Evolutionary conservation across 2,888 invertebrate species (phyloP).

Genomic region (Melinopterus prodromus): DNA sequence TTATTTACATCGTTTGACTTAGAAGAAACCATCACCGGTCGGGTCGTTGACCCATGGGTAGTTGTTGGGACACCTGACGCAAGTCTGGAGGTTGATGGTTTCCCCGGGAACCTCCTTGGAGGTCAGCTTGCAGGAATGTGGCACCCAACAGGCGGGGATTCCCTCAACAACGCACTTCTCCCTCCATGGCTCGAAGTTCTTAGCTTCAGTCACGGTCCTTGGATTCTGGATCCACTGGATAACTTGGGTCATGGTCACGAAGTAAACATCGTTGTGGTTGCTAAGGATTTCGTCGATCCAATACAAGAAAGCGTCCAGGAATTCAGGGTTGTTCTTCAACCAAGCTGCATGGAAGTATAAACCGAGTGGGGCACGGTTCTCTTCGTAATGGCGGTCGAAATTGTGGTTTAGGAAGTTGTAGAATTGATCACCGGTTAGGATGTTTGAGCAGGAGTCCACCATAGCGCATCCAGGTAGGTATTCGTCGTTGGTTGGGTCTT

Average conservation of each 20-base stretch:
- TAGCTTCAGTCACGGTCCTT: conserved; percentile 81
- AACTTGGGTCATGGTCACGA: conserved; percentile 95
- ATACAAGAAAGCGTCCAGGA: conserved; percentile 88
- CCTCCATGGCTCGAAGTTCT: conserved; percentile 94
- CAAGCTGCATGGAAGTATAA: conserved; percentile 94
- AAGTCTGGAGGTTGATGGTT: conserved; percentile 92
- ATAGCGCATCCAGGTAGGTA: conserved; percentile 91
- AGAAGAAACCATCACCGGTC: conserved; percentile 89
- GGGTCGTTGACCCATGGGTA: conserved; percentile 96
- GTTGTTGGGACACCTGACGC: conserved; percentile 91
- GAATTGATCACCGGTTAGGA: conserved; percentile 90
- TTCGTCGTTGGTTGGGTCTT: conserved; percentile 90
- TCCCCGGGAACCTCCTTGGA: conserved; percentile 94
- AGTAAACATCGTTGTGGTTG: conserved; percentile 91
- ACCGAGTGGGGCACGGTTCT: conserved; percentile 88
- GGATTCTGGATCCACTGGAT: conserved; percentile 97
- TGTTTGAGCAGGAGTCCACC: conserved; percentile 95
- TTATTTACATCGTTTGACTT: conserved; percentile 61
- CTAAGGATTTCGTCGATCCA: conserved; percentile 91
- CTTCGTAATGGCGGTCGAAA: conserved; percentile 90
- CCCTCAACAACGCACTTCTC: conserved; percentile 93
- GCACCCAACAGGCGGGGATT: conserved; percentile 84
- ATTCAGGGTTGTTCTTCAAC: conserved; percentile 93
- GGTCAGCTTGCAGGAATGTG: conserved; percentile 89
- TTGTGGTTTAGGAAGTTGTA: conserved; percentile 94